phyloP scores from a whole-genome alignment of 1,140 invertebrate species.

The Stenopsyche tienmushanensis region DNA sequence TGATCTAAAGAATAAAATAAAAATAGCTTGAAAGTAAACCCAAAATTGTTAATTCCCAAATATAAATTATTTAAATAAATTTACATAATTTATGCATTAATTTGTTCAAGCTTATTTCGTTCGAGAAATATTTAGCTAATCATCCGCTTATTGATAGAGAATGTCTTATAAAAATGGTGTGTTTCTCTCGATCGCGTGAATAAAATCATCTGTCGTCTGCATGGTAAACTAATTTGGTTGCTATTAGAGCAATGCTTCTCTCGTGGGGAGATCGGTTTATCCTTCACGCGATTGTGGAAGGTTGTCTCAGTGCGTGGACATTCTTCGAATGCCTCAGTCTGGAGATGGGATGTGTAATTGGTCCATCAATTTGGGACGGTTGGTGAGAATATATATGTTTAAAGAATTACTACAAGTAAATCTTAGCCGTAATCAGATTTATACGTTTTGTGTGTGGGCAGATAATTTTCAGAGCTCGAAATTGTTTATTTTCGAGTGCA shows the following conservation, averaged over 20 bases:
- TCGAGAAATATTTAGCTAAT: too few relatives aligned
- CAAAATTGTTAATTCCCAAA: too few relatives aligned
- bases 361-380: slow-evolving; percentile 11
- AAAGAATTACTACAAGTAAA: slow-evolving; percentile 4
- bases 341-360: slow-evolving; percentile 6
- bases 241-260: neutral
- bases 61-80: too few relatives aligned
- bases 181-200: neutral
- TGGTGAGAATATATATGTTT: slow-evolving; percentile 8
- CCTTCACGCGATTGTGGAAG: slow-evolving; percentile 4
- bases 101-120: too few relatives aligned
- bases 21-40: too few relatives aligned
- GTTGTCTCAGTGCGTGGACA: slow-evolving; percentile 6
- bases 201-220: neutral
- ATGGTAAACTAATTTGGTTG: neutral
- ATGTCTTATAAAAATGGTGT: neutral
- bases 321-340: neutral
- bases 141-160: too few relatives aligned
- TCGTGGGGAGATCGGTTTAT: neutral
- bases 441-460: neutral
- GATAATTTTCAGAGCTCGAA: too few relatives aligned
- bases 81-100: too few relatives aligned
- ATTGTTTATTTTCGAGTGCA: too few relatives aligned
- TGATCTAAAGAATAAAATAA: too few relatives aligned
- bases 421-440: neutral